Conservation (phyloP, 2,797 vertebrate genomes). For the Sebastes hopkinsi region DNA sequence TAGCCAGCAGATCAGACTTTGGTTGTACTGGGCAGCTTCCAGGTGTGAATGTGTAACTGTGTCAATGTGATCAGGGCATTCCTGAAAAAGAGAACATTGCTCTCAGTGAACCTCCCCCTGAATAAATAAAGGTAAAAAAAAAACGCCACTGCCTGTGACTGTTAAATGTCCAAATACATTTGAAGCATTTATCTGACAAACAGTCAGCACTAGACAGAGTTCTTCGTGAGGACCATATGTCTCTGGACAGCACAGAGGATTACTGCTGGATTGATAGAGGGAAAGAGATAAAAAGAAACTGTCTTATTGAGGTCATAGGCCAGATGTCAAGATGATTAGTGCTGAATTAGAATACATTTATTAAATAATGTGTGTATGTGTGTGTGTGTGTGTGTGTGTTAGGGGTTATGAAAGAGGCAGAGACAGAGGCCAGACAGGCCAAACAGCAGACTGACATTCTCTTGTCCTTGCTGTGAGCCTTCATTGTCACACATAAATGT, state of each 20-base stretch:
- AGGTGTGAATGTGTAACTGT: too few species aligned
- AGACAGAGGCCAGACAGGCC: neutral
- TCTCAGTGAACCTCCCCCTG: too few species aligned
- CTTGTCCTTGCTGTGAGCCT: neutral
- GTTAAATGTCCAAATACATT: neutral
- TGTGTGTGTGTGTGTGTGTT: neutral
- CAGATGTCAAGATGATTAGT: conserved; percentile 40
- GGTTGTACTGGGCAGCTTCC: too few species aligned
- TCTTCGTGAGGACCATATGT: conserved; percentile 5
- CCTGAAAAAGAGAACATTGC: too few species aligned
- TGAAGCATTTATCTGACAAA: neutral
- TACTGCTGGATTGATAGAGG: conserved; percentile 16
- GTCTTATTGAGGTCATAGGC: conserved; percentile 9
- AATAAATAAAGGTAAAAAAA: too few species aligned
- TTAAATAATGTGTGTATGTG: neutral
- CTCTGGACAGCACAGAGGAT: conserved; percentile 21
- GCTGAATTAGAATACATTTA: neutral
- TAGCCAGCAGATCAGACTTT: too few species aligned
- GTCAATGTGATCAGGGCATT: too few species aligned
- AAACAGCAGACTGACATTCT: neutral
- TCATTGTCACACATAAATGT: neutral
- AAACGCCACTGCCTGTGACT: neutral
- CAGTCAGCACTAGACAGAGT: neutral
- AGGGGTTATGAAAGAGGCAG: neutral
- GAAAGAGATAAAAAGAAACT: neutral